Conservation (phyloP, 2,797 vertebrate species). For the Tapirus indicus region DNA sequence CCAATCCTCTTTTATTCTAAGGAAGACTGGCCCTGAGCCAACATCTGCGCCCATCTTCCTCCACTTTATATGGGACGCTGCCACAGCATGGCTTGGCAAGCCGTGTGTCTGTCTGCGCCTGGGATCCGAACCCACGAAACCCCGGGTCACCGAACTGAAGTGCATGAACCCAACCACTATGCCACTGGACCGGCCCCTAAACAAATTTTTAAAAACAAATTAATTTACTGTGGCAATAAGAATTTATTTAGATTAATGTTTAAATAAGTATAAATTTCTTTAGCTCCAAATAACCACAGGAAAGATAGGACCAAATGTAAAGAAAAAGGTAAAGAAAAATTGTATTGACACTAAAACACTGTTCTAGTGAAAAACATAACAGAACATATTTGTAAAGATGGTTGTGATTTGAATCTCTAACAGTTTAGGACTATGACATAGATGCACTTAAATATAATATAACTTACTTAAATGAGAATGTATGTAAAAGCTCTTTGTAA, state of each 20-base stretch:
- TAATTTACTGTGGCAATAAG: neutral
- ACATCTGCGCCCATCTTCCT: too few relatives aligned
- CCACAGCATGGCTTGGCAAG: too few relatives aligned
- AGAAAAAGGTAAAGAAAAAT: neutral
- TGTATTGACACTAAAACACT: neutral
- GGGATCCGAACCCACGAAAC: too few relatives aligned
- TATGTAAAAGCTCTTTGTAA: neutral
- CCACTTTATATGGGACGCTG: too few relatives aligned
- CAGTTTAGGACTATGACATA: neutral
- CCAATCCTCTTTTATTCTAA: too few relatives aligned
- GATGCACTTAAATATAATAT: neutral
- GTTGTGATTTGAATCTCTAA: neutral
- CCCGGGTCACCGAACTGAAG: too few relatives aligned
- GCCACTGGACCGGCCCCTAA: too few relatives aligned
- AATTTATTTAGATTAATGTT: neutral
- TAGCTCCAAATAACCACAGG: neutral
- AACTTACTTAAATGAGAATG: neutral
- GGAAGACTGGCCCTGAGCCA: too few relatives aligned
- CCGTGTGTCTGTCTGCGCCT: too few relatives aligned
- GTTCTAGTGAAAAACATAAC: neutral
- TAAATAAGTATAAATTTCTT: neutral
- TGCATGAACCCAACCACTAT: too few relatives aligned
- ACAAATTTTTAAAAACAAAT: neutral
- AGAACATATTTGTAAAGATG: neutral
- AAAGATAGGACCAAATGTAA: neutral